Percentiles rank a stretch among this genome's conserved stretches.
Evolutionary conservation across 2,888 invertebrate genomes (phyloP).

Genomic region (Campoplex nolae): DNA sequence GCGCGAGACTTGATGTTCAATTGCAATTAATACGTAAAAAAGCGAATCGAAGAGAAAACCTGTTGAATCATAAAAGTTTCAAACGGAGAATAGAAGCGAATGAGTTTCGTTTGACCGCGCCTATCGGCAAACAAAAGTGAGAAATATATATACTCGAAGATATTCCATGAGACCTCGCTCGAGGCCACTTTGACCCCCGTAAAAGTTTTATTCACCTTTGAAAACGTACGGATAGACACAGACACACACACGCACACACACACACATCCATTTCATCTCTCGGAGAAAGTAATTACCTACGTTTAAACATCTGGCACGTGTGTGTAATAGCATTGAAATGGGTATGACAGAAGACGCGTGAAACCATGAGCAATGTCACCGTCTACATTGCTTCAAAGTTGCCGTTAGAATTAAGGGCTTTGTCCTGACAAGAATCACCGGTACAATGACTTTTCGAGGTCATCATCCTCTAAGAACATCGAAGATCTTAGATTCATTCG

Average conservation of each 20-base stretch:
- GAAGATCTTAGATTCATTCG: not conserved
- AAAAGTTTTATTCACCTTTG: constrained; percentile 53
- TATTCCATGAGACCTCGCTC: constrained; percentile 47
- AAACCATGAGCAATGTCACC: constrained; percentile 1
- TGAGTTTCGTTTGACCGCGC: constrained; percentile 9
- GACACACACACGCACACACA: constrained; percentile 11
- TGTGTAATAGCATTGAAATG: constrained; percentile 23
- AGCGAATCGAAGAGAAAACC: constrained; percentile 51
- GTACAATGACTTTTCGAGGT: constrained; percentile 24
- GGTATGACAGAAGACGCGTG: not conserved
- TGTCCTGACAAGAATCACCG: not conserved
- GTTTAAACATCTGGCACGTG: constrained; percentile 1
- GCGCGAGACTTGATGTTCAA: constrained; percentile 19
- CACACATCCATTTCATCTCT: constrained; percentile 25
- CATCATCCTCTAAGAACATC: not conserved
- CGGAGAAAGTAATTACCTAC: constrained; percentile 64
- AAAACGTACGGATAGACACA: not conserved
- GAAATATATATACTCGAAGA: constrained; percentile 8
- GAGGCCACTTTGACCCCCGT: constrained; percentile 61
- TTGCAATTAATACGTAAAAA: constrained; percentile 11
- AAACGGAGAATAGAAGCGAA: not conserved
- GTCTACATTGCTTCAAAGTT: not conserved
- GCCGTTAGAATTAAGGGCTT: constrained; percentile 23
- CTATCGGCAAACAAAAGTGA: constrained; percentile 16
- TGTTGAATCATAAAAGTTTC: constrained; percentile 9